These are phyloP conservation scores for Microtus obscurus DNA, from an alignment of 2,797 vertebrate genomes.

Conservation along the genomic window DNA sequence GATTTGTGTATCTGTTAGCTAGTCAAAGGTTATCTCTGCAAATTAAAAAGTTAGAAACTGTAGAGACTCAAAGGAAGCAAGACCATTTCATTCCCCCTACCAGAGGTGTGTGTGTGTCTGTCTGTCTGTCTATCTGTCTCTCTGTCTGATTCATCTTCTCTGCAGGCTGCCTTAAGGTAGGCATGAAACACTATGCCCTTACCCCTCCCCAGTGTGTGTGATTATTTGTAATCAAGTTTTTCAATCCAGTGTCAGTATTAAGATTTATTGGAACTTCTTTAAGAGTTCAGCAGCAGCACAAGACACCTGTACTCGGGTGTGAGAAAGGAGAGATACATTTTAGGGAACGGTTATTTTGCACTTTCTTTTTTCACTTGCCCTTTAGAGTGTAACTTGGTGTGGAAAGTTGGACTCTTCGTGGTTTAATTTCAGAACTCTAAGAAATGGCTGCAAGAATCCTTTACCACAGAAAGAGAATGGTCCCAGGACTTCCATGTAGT, in stretches of 20 bases:
- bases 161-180: background rate
- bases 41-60: background rate
- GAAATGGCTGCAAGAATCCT: background rate
- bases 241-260: background rate
- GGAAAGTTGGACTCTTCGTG: conserved; percentile 23
- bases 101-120: background rate
- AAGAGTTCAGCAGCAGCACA: background rate
- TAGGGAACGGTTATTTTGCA: conserved; percentile 4
- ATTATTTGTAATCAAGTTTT: conserved; percentile 41
- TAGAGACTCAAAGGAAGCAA: background rate
- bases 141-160: background rate
- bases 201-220: background rate
- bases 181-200: rapidly evolving
- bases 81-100: background rate
- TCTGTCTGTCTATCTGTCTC: background rate
- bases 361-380: conserved; percentile 25
- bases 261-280: background rate
- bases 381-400: conserved; percentile 45
- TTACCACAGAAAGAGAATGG: conserved; percentile 43
- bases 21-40: conserved; percentile 7
- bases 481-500: background rate
- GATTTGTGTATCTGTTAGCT: background rate
- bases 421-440: conserved; percentile 54
- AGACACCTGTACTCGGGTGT: background rate
- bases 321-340: conserved; percentile 31